Evolutionary conservation across 1,140 invertebrate genomes (phyloP), one percentile per base, ranked within the genome.

Genomic region (Lithobius niger): DNA sequence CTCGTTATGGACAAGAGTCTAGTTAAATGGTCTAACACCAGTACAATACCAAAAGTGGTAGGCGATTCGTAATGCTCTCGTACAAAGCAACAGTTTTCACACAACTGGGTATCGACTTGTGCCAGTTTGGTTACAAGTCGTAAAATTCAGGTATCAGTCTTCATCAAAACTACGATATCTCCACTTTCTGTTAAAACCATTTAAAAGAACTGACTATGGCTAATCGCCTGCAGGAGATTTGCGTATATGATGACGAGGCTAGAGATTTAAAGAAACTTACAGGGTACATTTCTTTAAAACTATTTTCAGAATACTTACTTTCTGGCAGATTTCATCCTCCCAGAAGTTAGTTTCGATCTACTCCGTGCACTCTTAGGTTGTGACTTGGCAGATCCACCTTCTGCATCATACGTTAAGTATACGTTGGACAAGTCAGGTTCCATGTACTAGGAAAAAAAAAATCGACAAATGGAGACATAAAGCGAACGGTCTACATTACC

Each of bases 321-420:
- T 60, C 66, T 70, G 2, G 67, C 67, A 51, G 69, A 67, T 60
- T 72, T 73, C 16, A 69, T 67, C 60, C 68, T 58, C 4, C 54
- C 59, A 18, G 27, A 52, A 60, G 57, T 65, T 47, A 68, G 60
- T 15, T 64, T 62, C 50, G 67, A 66, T 54, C 69, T 70, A 27
- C 27, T 47, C 40, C 56, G 40, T 6, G 54, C 55, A 26, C 54
- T 62, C 47, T 60, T 64, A 45, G 55, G 28, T 4, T 54, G 28
- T 2, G 45, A 28, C 13, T 6, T 60, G 43, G 60, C 65, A 65
- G 56, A 57, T 47, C 68, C 69, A 21, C 68, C 68, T 52, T 73
- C 69, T 25, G 67, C 65, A 40, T 69, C 72, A 60, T 74, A 74
- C n/a, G 71, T 68, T 43, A 74, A 57, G 60, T 72, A 74, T 0